Evolutionary conservation across 2,113 vertebrate species (phyloP), one percentile per base, ranked within the genome.

Genomic region (Thunnus maccoyii): DNA sequence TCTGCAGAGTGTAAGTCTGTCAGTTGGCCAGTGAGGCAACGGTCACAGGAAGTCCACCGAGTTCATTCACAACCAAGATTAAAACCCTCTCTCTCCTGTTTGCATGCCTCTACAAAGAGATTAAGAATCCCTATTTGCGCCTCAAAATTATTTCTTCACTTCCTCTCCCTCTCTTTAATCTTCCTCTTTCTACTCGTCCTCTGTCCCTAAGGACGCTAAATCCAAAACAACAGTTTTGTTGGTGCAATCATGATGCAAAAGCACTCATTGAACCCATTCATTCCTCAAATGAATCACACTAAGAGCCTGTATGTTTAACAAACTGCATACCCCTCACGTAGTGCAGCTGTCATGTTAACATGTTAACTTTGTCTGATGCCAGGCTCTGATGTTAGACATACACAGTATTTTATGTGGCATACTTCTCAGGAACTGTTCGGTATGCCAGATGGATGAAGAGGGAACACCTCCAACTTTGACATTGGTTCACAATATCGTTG

Each of bases 31-130:
- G 68, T 63, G 63, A 82, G 72, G 70, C 77, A 69, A 41, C 67
- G 15, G 76, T 77, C 68, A 74, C 62, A 77, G 85, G 80, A 91
- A 90, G 83, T 87, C 61, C 47, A 86, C 0, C 0, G 51, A 58
- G 82, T 82, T 73, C 72, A 68, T 22, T 36, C 68, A 55, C 47
- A 65, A 27, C 25, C 13, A 5, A 55, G 62, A 71, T 74, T 47
- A 48, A 80, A 61, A 27, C 18, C 46, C 15, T 27, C 41, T 66
- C 46, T 56, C 62, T 27, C 50, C 41, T 27, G 36, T 62, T 76
- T 80, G 62, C 52, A 70, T 10, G 30, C 41, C 82, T 27, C 30
- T 1, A 32, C 18, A 50, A 16, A 68, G 47, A 62, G 65, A 78
- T 61, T 7, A 74, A 41, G 16, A 18, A 48, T 13, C 51, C 20